Evolutionary conservation across 2,113 vertebrate genomes (phyloP), one percentile per base, ranked within the genome.

Genomic region (Ophthalmolycus amberensis): DNA sequence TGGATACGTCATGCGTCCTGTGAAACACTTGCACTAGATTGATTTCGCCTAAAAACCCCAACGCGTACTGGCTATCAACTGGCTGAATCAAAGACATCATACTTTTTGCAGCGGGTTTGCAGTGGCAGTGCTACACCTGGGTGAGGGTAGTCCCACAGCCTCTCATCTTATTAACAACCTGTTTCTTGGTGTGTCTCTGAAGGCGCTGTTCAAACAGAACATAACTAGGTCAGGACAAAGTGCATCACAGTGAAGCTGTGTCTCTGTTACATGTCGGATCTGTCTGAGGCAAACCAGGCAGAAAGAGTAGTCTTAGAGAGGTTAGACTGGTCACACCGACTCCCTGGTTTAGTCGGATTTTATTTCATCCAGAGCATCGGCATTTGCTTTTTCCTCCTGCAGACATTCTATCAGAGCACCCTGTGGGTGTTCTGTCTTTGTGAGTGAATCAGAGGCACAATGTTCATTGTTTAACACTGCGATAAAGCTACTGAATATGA

Each of bases 131-230:
- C 22, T 37, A 1, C 71, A 29, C 48, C 48, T 50, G 29, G 27
- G 22, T 64, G 34, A 20, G 70, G 12, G 65, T 70, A 14, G 44
- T 77, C 73, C 68, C 73, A 48, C 10, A 14, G 78, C 11, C 46
- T 54, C 73, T 52, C 60, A n/a, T 72, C 83, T 18, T 66, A 77
- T 80, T 77, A 80, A 67, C 32, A 71, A 25, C 52, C 50, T 65
- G 38, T 71, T 75, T 76, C 77, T 85, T 27, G 34, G n/a, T 60
- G 29, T 9, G 48, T 56, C 70, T 62, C 75, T 7, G 54, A 54
- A 38, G 75, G 27, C 14, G 8, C 62, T 5, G 20, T 40, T 66
- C 59, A 42, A 68, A 68, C 62, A 54, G 18, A 54, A 44, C 42
- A 52, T 27, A 73, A 74, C 44, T 63, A 18, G 63, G 69, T 78